Percentiles rank a stretch among this genome's conserved stretches.
phyloP scores from a whole-genome alignment of 2,888 invertebrate species.

The Alsophila aescularia region DNA sequence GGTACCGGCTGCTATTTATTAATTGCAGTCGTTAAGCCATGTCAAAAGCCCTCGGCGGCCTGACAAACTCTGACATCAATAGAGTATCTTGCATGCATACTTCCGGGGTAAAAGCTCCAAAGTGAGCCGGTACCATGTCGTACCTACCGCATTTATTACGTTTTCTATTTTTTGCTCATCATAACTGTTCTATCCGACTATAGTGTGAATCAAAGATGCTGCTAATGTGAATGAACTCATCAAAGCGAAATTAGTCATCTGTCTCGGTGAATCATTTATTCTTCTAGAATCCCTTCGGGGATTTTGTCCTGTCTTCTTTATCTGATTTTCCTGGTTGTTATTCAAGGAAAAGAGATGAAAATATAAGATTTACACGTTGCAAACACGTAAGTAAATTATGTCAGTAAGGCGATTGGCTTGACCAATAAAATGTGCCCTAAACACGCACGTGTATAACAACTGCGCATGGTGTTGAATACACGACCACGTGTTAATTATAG shows the following conservation, averaged over 20 bases:
- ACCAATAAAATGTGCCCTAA: slow-evolving; percentile 18
- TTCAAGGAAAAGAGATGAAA: no score
- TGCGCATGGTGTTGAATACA: slow-evolving; percentile 24
- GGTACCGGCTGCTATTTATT: no score
- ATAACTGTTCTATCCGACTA: slow-evolving; percentile 18
- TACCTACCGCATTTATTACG: not conserved
- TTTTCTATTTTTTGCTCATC: slow-evolving; percentile 17
- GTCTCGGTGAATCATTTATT: slow-evolving; percentile 15
- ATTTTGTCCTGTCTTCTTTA: not conserved
- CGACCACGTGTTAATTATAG: slow-evolving; percentile 31
- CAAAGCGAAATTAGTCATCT: slow-evolving; percentile 15
- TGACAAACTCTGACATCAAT: no score
- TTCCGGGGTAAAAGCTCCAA: not conserved
- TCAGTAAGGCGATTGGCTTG: slow-evolving; percentile 23
- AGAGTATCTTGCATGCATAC: no score
- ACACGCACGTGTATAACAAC: slow-evolving; percentile 25
- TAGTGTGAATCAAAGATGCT: slow-evolving; percentile 14
- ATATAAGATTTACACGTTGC: no score
- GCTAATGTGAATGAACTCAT: slow-evolving; percentile 27
- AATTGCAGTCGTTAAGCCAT: no score
- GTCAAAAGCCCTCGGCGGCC: no score
- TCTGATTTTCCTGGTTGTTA: no score
- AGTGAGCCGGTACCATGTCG: not conserved
- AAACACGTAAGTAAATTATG: slow-evolving; percentile 7
- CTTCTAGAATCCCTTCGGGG: slow-evolving; percentile 3